Evolutionary conservation across 2,888 invertebrate genomes (phyloP), one percentile per base, ranked within the genome.

Genomic region (Macrophya alboannulata): DNA sequence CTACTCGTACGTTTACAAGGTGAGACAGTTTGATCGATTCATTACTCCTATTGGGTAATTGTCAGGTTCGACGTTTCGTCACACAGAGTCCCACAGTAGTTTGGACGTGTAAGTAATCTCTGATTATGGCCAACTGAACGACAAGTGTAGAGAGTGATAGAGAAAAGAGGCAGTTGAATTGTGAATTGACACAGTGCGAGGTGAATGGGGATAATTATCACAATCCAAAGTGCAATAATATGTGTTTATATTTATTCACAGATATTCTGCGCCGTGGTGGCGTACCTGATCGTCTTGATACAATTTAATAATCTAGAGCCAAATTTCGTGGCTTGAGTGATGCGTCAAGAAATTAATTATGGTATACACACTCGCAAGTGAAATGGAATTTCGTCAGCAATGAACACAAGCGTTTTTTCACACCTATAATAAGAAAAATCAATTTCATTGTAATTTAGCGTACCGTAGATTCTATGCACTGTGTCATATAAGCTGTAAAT

Each of bases 1-100:
- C 15, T 76, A 76, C 43, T 76, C 76, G n/a, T 76, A 76, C 76
- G 45, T 76, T 15, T 76, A 48, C 45, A 31, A 76, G 76, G 76
- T 76, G 25, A 25, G 48, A 21, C 76, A 8, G 43, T 40, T 71
- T n/a, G 5, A 51, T 51, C 51, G 15, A 51, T 51, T 17, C 15
- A 17, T 17, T 51, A 5, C 0, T 6, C 31, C 1, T 31, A 31
- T 31, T 31, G 3, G 31, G 31, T 31, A 31, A 31, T 31, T 31
- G 31, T 2, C 31, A 31, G 1, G 31, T 31, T 31, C 31, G 31
- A 31, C 31, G 3, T 31, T 31, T 31, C 31, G 31, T 31, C 31
- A 31, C 31, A 31, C 31, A 31, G 1, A 31, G 31, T 31, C 1
- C 3, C 3, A 31, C 31, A 31, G 31, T 51, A 51, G 5, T 51